Evolutionary conservation across 2,888 invertebrate genomes (phyloP), one percentile per base, ranked within the genome.

Genomic region (Amaurobius ferox): DNA sequence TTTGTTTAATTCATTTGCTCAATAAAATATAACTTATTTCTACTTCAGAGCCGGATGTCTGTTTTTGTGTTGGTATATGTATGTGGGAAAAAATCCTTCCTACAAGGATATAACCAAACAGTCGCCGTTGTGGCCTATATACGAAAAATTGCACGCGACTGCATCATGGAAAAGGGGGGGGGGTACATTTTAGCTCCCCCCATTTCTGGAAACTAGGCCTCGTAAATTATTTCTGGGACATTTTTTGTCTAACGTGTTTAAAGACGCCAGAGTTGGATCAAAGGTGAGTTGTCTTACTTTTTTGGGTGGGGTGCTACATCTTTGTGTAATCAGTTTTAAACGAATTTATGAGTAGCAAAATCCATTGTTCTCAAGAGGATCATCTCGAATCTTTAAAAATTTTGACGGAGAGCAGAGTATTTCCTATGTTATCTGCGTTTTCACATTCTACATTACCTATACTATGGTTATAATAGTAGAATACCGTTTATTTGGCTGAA

Each of bases 221-320:
- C 55, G 19, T 19, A 55, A 55, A 55, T 55, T 23, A 3, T 55
- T 55, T 55, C 55, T 55, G 55, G 55, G 23, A 55, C 55, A 55
- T 44, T 44, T 44, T 44, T 44, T 44, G 6, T 16, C 5, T 55
- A 9, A 2, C 44, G 9, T 44, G n/a, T 44, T 55, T 55, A 11
- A 55, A 23, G 55, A 55, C 55, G 44, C 44, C 9, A 16, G 6
- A n/a, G 55, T 23, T 1, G 2, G 55, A 55, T 55, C 55, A 55
- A 55, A 55, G 23, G 55, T 55, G 55, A 55, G 23, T 55, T 23
- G 11, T 1, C 44, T 44, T 44, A 16, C n/a, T 35, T 35, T 35
- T 35, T 35, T 11, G n/a, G n/a, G n/a, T n/a, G n/a, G n/a, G n/a
- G n/a, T n/a, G n/a, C n/a, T n/a, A n/a, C n/a, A n/a, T n/a, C n/a